Evolutionary conservation across 37 sponge, comb jelly and placozoan genomes (phyloP).

Genomic region (Oscarella lobularis): DNA sequence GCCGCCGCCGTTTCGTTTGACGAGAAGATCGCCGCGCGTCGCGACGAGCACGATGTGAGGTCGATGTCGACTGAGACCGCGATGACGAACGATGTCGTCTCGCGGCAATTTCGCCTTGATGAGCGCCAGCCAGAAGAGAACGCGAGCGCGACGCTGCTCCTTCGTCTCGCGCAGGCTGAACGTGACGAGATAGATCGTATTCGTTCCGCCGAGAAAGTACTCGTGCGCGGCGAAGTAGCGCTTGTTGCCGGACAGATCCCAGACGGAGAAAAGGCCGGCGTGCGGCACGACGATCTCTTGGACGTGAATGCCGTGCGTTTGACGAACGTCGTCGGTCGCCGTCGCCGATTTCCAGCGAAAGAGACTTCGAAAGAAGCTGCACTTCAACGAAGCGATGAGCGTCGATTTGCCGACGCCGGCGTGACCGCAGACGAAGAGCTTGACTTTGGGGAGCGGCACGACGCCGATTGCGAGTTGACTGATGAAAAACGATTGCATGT

Average conservation of each 20-base stretch:
- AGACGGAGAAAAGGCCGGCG: conserved; percentile 65
- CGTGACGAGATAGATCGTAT: conserved; percentile 44
- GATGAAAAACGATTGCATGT: conserved; percentile 32
- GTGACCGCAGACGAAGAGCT: conserved; percentile 68
- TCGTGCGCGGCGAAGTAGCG: conserved; percentile 61
- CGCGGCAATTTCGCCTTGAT: conserved; percentile 40
- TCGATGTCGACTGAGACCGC: conserved; percentile 8
- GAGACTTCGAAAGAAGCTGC: conserved; percentile 34
- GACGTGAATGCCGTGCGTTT: conserved; percentile 46
- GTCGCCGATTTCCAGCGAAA: conserved; percentile 34
- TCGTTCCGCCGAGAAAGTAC: conserved; percentile 33
- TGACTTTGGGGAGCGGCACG: conserved; percentile 24
- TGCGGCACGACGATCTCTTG: conserved; percentile 29
- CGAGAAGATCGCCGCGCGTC: conserved; percentile 4
- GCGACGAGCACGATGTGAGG: conserved; percentile 57
- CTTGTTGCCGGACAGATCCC: conserved; percentile 74
- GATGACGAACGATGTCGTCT: conserved; percentile 14
- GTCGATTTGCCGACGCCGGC: conserved; percentile 76
- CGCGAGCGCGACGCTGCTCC: conserved; percentile 38
- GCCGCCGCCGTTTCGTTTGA: neutral
- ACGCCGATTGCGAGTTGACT: conserved; percentile 33
- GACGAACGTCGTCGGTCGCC: conserved; percentile 5
- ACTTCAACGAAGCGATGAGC: conserved; percentile 57
- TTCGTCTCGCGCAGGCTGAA: conserved; percentile 45
- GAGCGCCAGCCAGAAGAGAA: conserved; percentile 63